Evolutionary conservation across 2,888 invertebrate species (phyloP), one percentile per base, ranked within the genome.

Genomic region (Protophormia terraenovae): DNA sequence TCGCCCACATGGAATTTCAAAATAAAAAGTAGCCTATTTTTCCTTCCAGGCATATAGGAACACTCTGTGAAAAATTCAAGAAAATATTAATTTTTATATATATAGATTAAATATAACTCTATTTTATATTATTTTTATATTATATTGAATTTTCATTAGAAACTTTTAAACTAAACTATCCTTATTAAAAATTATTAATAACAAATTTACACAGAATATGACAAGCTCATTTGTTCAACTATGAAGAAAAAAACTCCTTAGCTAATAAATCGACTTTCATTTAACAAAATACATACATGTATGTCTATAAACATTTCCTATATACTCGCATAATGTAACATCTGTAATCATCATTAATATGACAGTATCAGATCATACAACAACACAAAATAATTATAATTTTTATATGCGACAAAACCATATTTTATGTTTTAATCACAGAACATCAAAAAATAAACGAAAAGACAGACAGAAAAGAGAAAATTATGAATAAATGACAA

Each of bases 361-460:
- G 78, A 85, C 78, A 75, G 45, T 38, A 71, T 71, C 55, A 53
- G 32, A 71, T 71, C 82, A 76, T 69, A 47, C 6, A 35, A 64
- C n/a, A n/a, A n/a, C n/a, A 24, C 27, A 72, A 24, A 73, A 78
- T 77, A 85, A 85, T 85, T 82, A 81, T 58, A 77, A 69, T 85
- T 80, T n/a, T 69, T 58, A 64, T 72, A 58, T 58, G 79, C 79
- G 55, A 29, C 55, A 35, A 24, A 72, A 69, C 53, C 77, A 82
- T 82, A 82, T 82, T 85, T 82, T 82, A 78, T 85, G 82, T 78
- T 85, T 82, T 85, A 85, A 85, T 85, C 85, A 55, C 50, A 78
- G 73, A 69, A 78, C 76, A 85, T 78, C 78, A 82, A 73, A 69
- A 35, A 41, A 32, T n/a, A n/a, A n/a, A n/a, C n/a, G n/a, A n/a